Base-by-base conservation (phyloP, 2,113 vertebrate genomes). In the Notechis scutatus region DNA sequence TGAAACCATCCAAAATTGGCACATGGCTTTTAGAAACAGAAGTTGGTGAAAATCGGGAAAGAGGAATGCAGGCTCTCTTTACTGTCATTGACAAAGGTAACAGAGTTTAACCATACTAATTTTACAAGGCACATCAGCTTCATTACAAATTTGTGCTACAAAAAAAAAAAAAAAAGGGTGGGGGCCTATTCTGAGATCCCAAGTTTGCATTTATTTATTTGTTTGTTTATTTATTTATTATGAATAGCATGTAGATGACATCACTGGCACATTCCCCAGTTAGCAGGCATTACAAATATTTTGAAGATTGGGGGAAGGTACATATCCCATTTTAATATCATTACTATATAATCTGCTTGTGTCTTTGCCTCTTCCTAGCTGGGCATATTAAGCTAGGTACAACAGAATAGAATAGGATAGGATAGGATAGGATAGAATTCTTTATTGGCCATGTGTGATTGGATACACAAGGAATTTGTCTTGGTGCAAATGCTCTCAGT, bases 21-120 rank as follows among this genome's bases (percentile, higher is more conserved):
- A 97, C 98, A 94, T 99, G 99, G 99, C 98, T 98, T 94, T 96
- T 99, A 92, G 98, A 99, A 94, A 99, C 99, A 15, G 98, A 98
- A 96, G 96, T 99, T 29, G 98, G 98, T 59, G 97, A 98, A 85
- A 98, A 97, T 95, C 99, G 99, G 89, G 96, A 97, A 97, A 98
- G 96, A 91, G 99, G 99, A 94, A 99, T 99, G 99, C 98, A 98
- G 94, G 96, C 99, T 0, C 96, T 98, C 10, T 99, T 99, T 95
- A 97, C 99, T 94, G 97, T 99, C 96, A 91, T 99, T 89, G 98
- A 99, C 94, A 96, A 98, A 94, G 98, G 99, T 99, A 98, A 34
- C 45, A 90, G 93, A 95, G 61, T 2, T 90, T 39, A 61, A 42
- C 9, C 81, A 0, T 0, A 18, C 9, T 93, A 74, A 55, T 12